A percentile compares a stretch with the other conserved stretches of the same genome.
Conservation (phyloP, 1,140 invertebrate species). For the Leptestheria dahalacensis region DNA sequence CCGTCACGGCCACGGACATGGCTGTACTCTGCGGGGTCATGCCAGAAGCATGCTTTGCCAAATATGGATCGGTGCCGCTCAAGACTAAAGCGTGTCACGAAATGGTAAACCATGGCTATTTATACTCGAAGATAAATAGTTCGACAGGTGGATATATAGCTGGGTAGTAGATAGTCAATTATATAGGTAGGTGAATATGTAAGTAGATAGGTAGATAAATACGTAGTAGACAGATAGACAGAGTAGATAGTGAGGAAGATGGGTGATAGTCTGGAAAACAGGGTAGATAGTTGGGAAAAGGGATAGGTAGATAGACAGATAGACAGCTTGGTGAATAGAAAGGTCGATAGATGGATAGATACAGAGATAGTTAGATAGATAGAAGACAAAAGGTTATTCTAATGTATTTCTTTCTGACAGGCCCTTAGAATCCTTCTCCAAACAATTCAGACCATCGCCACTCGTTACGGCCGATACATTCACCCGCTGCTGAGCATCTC, state of each 20-base stretch:
- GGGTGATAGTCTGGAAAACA: not conserved
- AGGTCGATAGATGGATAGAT: too few species aligned
- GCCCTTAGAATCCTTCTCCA: conserved; percentile 83
- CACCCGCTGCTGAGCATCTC: conserved; percentile 79
- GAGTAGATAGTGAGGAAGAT: not conserved
- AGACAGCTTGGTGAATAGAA: too few species aligned
- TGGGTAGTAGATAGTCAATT: too few species aligned
- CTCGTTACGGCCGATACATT: conserved; percentile 82
- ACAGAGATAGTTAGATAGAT: too few species aligned
- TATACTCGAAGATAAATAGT: conserved; percentile 1
- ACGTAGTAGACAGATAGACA: too few species aligned
- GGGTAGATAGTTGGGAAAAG: not conserved
- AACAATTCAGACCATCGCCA: conserved; percentile 78
- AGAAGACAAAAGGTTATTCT: too few species aligned
- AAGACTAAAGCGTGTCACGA: conserved; percentile 85
- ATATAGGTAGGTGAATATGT: too few species aligned
- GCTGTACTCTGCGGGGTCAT: conserved; percentile 90
- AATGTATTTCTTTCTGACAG: conserved; percentile 30
- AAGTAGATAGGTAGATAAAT: too few species aligned
- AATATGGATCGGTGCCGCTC: conserved; percentile 85
- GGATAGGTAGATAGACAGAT: too few species aligned
- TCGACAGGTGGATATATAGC: too few species aligned
- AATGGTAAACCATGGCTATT: conserved; percentile 43
- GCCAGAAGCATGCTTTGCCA: conserved; percentile 81
- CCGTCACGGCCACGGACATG: conserved; percentile 96